Conservation (phyloP, 2,797 vertebrate species). For the Fistularia commersonii region DNA sequence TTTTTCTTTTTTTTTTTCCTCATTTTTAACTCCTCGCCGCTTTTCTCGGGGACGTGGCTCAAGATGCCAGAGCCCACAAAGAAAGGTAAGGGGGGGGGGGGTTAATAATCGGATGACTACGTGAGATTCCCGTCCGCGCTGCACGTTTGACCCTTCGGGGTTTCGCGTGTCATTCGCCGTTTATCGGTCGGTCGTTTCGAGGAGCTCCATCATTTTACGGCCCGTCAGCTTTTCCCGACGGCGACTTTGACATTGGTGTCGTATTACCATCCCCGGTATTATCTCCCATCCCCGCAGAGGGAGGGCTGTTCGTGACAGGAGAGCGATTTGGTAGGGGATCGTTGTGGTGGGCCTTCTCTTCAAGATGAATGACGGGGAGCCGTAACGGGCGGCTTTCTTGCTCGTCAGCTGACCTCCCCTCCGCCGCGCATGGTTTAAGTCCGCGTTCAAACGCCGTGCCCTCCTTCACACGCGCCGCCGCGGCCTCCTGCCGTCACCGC, state of each 20-base stretch:
- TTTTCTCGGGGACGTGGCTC: slow-evolving; percentile 72
- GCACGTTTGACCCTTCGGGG: slow-evolving; percentile 17
- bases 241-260: neutral
- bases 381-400: neutral
- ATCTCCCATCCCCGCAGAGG: too few species aligned
- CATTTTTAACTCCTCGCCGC: slow-evolving; percentile 39
- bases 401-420: neutral
- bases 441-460: slow-evolving; percentile 21
- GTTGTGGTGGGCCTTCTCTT: slow-evolving; percentile 14
- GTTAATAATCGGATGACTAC: slow-evolving; percentile 6
- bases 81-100: slow-evolving; percentile 78
- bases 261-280: too few species aligned
- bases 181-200: too few species aligned
- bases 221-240: too few species aligned
- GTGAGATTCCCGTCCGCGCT: slow-evolving; percentile 48
- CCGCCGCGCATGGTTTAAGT: neutral
- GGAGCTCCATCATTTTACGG: too few species aligned
- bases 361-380: slow-evolving; percentile 25
- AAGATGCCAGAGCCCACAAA: slow-evolving; percentile 98
- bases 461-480: slow-evolving; percentile 22
- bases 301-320: too few species aligned
- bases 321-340: too few species aligned
- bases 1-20: too few species aligned
- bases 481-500: neutral
- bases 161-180: slow-evolving; percentile 27